Base-by-base conservation (phyloP, 2,888 invertebrate species). In the Molanna angustata region DNA sequence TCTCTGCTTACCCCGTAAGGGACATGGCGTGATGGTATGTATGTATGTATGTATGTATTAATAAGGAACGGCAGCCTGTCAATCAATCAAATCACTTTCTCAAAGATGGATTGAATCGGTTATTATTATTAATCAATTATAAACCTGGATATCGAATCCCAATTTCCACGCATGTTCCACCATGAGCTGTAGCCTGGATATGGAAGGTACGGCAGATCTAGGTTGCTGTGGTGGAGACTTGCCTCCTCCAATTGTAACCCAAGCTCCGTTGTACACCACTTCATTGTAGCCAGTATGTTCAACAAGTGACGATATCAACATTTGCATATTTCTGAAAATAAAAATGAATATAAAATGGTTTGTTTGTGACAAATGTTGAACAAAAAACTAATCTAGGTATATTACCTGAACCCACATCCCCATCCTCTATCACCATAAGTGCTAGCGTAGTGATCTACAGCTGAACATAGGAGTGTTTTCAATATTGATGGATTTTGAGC, bases 261-360 rank as follows among this genome's bases (percentile, higher is more conserved):
- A 53, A 2, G 53, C 53, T 19, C 53, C 53, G 11, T 48, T 53
- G 61, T 79, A 79, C 32, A 83, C 70, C 56, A 81, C 72, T 60
- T 83, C 82, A 54, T 83, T 79, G 71, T 86, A 90, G 33, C 80
- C 82, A 0, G 87, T 84, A 66, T 86, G 82, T 48, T 77, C 76
- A 57, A 87, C 74, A 43, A 94, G 76, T 2, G 89, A 87, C 1
- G 92, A 92, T n/a, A 94, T 78, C 63, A 94, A 74, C 93, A 94
- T 94, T 69, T 94, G 94, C 71, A 90, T 84, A 72, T 94, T 93
- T n/a, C n/a, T n/a, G n/a, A n/a, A n/a, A n/a, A n/a, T n/a, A n/a
- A n/a, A n/a, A n/a, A n/a, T n/a, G n/a, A n/a, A n/a, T n/a, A n/a
- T n/a, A n/a, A n/a, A n/a, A n/a, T n/a, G n/a, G n/a, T n/a, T n/a